Evolutionary conservation across 2,113 vertebrate species (phyloP).

Genomic region (Symphodus melops): DNA sequence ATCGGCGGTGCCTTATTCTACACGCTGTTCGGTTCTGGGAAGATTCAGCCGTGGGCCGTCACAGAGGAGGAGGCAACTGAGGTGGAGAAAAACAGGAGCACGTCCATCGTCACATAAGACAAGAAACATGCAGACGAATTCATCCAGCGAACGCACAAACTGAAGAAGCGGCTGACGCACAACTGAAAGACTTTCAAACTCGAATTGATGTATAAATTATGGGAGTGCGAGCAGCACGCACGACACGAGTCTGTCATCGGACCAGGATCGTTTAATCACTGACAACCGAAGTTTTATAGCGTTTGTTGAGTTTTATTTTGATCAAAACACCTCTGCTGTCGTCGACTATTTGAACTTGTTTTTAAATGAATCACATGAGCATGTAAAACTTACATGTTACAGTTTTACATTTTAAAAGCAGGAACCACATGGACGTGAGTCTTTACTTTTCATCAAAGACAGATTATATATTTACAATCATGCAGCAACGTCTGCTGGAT

Average conservation of each 20-base stretch:
- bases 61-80: constrained; percentile 65
- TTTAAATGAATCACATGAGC: neutral
- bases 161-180: neutral
- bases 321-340: neutral
- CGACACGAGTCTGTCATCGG: neutral
- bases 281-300: neutral
- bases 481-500: neutral
- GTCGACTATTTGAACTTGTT: neutral
- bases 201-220: neutral
- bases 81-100: constrained; percentile 25
- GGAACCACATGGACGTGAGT: neutral
- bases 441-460: neutral
- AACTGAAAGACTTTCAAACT: neutral
- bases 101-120: constrained; percentile 25
- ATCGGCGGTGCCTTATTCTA: constrained; percentile 74
- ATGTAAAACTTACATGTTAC: too few species aligned
- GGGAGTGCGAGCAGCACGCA: neutral
- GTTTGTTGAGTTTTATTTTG: neutral
- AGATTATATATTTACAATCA: too few species aligned
- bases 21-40: constrained; percentile 73
- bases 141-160: neutral
- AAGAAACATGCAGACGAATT: neutral
- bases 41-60: constrained; percentile 82
- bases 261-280: neutral
- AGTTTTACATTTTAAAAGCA: constrained; percentile 9